Conservation (phyloP, 2,113 vertebrate species). For the Engystomops pustulosus region DNA sequence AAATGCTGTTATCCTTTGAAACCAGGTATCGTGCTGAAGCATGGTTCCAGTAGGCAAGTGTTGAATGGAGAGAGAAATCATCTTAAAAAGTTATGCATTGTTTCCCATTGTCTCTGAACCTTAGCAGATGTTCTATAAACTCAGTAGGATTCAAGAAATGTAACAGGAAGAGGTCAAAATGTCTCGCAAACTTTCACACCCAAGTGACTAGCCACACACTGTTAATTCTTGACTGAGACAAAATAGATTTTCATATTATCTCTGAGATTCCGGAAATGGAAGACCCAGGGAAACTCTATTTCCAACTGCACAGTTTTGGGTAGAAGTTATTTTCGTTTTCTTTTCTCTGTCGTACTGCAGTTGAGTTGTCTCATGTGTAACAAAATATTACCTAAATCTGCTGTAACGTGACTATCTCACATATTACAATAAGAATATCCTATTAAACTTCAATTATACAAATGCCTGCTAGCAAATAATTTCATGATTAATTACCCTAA, state of each 20-base stretch:
- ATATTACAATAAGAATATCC: constrained; percentile 48
- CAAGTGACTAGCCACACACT: neutral
- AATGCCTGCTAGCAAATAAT: constrained; percentile 56
- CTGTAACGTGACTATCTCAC: constrained; percentile 32
- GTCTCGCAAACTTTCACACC: constrained; percentile 20
- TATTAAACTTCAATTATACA: constrained; percentile 55
- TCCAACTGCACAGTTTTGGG: neutral
- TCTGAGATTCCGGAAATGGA: neutral
- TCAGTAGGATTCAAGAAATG: neutral
- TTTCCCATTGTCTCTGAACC: constrained; percentile 19
- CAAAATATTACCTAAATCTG: constrained; percentile 42
- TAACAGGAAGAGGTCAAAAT: neutral
- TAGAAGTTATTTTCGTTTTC: neutral
- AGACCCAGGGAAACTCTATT: neutral
- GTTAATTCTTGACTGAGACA: neutral
- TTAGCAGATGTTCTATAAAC: constrained; percentile 13
- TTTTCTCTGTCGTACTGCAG: neutral
- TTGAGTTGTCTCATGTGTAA: neutral
- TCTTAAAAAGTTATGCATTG: constrained; percentile 1
- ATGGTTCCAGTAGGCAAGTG: neutral
- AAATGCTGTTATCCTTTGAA: neutral
- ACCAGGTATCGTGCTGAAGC: neutral
- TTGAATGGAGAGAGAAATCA: neutral
- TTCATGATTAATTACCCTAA: constrained; percentile 57
- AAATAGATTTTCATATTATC: neutral